Conservation (phyloP, 2,797 vertebrate species). For the Antennarius maculatus region DNA sequence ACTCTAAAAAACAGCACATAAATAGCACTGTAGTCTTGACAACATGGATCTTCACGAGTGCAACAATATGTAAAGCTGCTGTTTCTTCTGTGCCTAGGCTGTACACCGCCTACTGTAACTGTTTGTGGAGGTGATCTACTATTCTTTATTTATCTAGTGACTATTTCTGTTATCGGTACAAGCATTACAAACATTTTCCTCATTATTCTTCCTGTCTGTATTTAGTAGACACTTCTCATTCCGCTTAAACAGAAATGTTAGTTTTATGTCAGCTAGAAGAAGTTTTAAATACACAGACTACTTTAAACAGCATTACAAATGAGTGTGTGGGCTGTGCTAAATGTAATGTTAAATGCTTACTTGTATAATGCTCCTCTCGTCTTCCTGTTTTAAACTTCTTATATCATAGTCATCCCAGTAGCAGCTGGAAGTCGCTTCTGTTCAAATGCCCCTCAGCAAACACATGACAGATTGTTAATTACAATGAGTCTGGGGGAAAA, state of each 20-base stretch:
- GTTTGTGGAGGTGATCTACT: too few species aligned
- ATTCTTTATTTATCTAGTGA: too few species aligned
- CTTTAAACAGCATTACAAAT: slow-evolving; percentile 22
- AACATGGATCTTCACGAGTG: too few species aligned
- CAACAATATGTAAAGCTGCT: too few species aligned
- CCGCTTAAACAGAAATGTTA: slow-evolving; percentile 20
- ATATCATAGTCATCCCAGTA: slow-evolving; percentile 52
- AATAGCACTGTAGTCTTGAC: too few species aligned
- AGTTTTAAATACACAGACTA: slow-evolving; percentile 6
- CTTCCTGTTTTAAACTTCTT: slow-evolving; percentile 48
- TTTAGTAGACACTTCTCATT: too few species aligned
- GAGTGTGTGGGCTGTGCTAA: slow-evolving; percentile 23
- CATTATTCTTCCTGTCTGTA: too few species aligned
- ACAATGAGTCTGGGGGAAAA: slow-evolving; percentile 72
- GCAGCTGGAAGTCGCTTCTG: slow-evolving; percentile 64
- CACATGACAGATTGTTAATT: slow-evolving; percentile 77
- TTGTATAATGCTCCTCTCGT: slow-evolving; percentile 28
- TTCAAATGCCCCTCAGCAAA: slow-evolving; percentile 70
- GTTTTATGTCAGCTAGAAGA: slow-evolving; percentile 18
- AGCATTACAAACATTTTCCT: too few species aligned
- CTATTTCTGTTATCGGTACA: too few species aligned
- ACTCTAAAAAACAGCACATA: too few species aligned
- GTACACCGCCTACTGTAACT: too few species aligned
- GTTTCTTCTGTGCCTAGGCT: too few species aligned
- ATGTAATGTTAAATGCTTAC: slow-evolving; percentile 36